These are phyloP conservation scores for Nysson spinosus DNA, from an alignment of 2,888 invertebrate genomes.

Conservation along the genomic window DNA sequence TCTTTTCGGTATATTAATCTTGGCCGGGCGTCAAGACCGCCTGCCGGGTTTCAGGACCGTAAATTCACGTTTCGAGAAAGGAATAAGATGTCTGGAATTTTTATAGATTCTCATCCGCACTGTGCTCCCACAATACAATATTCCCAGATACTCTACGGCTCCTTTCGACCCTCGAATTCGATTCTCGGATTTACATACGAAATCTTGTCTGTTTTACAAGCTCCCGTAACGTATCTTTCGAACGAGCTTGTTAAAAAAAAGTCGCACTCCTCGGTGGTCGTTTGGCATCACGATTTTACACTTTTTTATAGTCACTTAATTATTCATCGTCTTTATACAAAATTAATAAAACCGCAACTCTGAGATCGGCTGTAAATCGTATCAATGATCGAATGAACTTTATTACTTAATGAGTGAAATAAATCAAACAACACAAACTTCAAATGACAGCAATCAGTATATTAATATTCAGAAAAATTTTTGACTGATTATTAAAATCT, in stretches of 20 bases:
- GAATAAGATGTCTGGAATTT: conserved; percentile 70
- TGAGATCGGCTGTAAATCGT: no score
- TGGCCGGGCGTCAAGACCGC: conserved; percentile 58
- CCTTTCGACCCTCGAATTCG: conserved; percentile 6
- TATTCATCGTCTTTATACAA: no score
- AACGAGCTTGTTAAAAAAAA: conserved; percentile 19
- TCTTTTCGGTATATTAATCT: conserved; percentile 59
- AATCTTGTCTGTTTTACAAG: conserved; percentile 10
- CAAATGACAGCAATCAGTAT: no score
- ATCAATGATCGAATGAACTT: no score
- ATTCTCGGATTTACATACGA: conserved; percentile 37
- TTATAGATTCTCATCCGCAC: conserved; percentile 55
- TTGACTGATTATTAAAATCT: no score
- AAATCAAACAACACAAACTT: no score
- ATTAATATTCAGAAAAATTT: no score
- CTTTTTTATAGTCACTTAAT: no score
- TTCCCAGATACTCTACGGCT: conserved; percentile 26
- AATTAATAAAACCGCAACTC: no score
- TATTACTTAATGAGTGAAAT: no score
- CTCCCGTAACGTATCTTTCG: not conserved
- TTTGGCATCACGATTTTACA: not conserved
- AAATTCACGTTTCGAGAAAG: conserved; percentile 52
- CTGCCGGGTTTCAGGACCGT: conserved; percentile 51
- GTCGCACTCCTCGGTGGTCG: not conserved
- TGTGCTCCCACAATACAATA: conserved; percentile 43